Conservation (phyloP, 2,797 vertebrate genomes). For the Trachurus trachurus region DNA sequence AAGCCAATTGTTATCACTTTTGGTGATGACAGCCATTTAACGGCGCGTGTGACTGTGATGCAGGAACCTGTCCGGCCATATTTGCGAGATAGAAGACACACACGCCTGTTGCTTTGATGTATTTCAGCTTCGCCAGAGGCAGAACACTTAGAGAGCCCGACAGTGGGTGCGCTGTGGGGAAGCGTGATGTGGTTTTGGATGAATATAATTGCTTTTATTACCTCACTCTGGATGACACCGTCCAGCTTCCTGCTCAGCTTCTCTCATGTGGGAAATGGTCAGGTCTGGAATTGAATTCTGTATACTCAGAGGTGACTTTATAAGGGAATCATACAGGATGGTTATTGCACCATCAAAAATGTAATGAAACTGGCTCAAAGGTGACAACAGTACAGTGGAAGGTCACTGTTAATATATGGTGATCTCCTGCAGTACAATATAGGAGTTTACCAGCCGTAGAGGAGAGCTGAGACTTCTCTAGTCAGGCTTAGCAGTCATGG, state of each 20-base stretch:
- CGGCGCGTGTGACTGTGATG: conserved; percentile 15
- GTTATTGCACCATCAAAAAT: conserved; percentile 74
- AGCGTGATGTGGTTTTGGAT: conserved; percentile 62
- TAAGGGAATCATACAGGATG: conserved; percentile 71
- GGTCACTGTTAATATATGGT: conserved; percentile 79
- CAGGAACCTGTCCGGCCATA: conserved; percentile 27
- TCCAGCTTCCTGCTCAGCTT: conserved; percentile 47
- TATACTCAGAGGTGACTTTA: conserved; percentile 70
- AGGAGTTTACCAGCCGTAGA: conserved; percentile 57
- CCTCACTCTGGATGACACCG: conserved; percentile 65
- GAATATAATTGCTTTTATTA: conserved; percentile 72
- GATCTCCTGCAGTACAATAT: conserved; percentile 63
- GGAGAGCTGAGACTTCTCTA: conserved; percentile 53
- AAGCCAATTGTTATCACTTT: conserved; percentile 45
- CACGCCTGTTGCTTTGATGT: conserved; percentile 53
- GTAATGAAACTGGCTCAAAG: conserved; percentile 78
- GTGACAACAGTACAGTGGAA: conserved; percentile 72
- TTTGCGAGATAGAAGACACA: conserved; percentile 25
- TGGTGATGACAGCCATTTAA: conserved; percentile 41
- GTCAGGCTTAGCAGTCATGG: conserved; percentile 51
- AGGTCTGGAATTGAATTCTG: conserved; percentile 64
- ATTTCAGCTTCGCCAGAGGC: conserved; percentile 52
- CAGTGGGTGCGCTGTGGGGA: conserved; percentile 53
- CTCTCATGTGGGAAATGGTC: conserved; percentile 62
- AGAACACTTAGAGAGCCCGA: conserved; percentile 51